Base-by-base conservation (phyloP, 2,113 vertebrate genomes). In the Phrynosoma blainvillii region DNA sequence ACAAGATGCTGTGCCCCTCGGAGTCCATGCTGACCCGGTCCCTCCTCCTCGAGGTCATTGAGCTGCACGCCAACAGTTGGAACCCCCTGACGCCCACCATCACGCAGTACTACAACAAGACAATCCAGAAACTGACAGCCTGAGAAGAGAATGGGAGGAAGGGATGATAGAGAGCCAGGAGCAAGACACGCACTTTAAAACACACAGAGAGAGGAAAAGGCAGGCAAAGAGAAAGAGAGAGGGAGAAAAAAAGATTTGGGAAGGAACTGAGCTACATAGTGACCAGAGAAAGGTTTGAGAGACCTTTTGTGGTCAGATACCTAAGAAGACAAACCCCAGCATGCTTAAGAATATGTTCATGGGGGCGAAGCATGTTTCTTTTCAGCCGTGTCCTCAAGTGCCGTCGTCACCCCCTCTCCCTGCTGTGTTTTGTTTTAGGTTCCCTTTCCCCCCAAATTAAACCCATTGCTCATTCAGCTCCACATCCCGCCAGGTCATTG, bases 31-130 rank as follows among this genome's bases (percentile, higher is more conserved):
- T 99, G 96, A 99, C 98, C 0, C 96, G 99, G 88, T 99, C 99
- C 4, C 97, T 99, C 88, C 98, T 99, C 89, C 98, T 99, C 95
- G 99, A 99, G 97, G 98, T 99, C 96, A 98, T 99, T 0, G 99
- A 99, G 97, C 97, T 99, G 91, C 99, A 99, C 0, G 99, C 99
- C 92, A 99, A 99, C 96, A 98, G 95, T 96, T 99, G 99, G 99
- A 98, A 97, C 96, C 99, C 98, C 74, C 97, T 99, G 95, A 99
- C 97, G 1, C 98, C 98, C 56, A 97, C 98, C 94, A 99, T 99
- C 96, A 98, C 97, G 0, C 98, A 99, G 89, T 99, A 99, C 98
- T 99, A 99, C 98, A 98, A 99, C 97, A 98, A 98, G 93, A 99
- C 99, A 98, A 99, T 99, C 97, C 98, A 98, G 89, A 99, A 98